A percentile compares a stretch with the other conserved stretches of the same genome.
Conservation (phyloP, 2,888 invertebrate species). For the Caenorhabditis macrosperma region DNA sequence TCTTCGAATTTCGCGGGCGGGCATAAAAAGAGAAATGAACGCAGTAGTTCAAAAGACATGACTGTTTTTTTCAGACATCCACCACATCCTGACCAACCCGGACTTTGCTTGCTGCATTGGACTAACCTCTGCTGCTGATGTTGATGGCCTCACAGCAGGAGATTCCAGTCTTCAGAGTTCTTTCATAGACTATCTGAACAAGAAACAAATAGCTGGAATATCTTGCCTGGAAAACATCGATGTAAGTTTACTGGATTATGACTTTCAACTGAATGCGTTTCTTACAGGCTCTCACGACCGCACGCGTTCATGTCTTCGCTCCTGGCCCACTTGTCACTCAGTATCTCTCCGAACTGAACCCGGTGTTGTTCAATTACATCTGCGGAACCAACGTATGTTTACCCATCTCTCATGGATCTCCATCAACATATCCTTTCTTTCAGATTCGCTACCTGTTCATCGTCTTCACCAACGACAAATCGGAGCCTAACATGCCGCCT, state of each 20-base stretch:
- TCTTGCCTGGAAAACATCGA: slow-evolving; percentile 13
- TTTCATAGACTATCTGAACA: slow-evolving; percentile 39
- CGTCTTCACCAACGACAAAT: slow-evolving; percentile 44
- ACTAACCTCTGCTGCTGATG: background rate
- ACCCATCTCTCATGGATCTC: background rate
- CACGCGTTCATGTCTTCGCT: slow-evolving; percentile 51
- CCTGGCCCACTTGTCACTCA: slow-evolving; percentile 25
- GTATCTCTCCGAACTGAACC: slow-evolving; percentile 32
- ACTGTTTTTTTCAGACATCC: slow-evolving; percentile 42
- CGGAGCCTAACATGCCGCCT: slow-evolving; percentile 25
- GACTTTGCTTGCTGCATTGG: slow-evolving; percentile 48
- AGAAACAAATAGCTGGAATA: slow-evolving; percentile 49
- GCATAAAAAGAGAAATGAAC: background rate
- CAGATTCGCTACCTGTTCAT: slow-evolving; percentile 31
- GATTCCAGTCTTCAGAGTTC: slow-evolving; percentile 10
- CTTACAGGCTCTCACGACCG: slow-evolving; percentile 29
- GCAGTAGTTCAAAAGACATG: slow-evolving; percentile 18
- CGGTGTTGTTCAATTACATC: slow-evolving; percentile 23
- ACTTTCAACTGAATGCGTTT: too few species aligned
- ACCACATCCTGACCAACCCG: slow-evolving; percentile 27
- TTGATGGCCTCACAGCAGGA: background rate
- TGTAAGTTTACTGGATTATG: too few species aligned
- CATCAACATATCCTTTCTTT: background rate
- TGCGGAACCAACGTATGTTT: slow-evolving; percentile 11
- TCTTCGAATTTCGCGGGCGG: background rate